Percentiles rank a stretch among this genome's conserved stretches.
These are phyloP conservation scores for Pampusana beccarii DNA, from an alignment of 2,113 vertebrate genomes.

Conservation along the genomic window DNA sequence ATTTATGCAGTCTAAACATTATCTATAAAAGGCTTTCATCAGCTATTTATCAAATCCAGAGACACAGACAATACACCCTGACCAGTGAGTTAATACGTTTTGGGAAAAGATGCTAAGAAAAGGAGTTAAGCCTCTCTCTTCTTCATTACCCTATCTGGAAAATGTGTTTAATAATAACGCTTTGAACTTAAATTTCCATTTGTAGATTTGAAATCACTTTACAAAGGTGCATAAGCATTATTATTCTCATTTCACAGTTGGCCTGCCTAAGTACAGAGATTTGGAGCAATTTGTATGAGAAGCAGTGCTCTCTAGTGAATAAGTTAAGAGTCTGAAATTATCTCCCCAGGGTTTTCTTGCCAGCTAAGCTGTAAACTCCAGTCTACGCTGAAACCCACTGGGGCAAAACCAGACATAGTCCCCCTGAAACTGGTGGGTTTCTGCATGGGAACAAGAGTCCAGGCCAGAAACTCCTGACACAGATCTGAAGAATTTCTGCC, in stretches of 20 bases:
- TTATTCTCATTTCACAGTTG: constrained; percentile 60
- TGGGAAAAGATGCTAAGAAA: neutral
- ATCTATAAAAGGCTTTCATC: neutral
- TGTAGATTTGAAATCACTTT: constrained; percentile 52
- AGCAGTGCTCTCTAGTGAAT: neutral
- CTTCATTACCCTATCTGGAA: neutral
- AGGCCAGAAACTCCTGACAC: neutral
- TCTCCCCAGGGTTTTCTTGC: constrained; percentile 5
- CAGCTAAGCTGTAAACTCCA: neutral
- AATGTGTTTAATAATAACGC: constrained; percentile 32
- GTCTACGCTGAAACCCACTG: neutral
- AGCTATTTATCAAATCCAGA: neutral
- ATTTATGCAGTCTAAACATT: neutral
- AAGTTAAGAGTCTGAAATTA: constrained; percentile 42
- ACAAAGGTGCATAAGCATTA: constrained; percentile 47
- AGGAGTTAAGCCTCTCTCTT: neutral
- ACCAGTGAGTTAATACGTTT: neutral
- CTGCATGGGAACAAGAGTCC: neutral
- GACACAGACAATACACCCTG: neutral
- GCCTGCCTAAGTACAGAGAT: constrained; percentile 49
- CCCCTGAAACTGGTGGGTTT: neutral
- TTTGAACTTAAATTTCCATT: constrained; percentile 47
- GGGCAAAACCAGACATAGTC: neutral
- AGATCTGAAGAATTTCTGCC: neutral
- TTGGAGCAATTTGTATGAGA: constrained; percentile 45